A percentile compares a stretch with the other conserved stretches of the same genome.
These are phyloP conservation scores for Agrypnus murinus DNA, from an alignment of 2,888 invertebrate genomes.

Conservation along the genomic window DNA sequence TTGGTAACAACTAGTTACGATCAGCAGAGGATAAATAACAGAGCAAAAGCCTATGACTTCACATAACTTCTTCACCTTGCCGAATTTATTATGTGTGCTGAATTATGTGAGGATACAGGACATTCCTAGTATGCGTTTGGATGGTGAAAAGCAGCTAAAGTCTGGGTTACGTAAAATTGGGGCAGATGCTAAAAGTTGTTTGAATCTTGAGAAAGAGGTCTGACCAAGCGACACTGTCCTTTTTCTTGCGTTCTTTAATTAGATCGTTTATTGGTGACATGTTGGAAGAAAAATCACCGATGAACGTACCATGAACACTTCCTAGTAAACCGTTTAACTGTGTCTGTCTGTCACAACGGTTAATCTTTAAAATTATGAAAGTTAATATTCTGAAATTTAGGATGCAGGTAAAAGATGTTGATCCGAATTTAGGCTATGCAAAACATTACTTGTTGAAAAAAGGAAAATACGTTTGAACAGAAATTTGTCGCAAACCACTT, in stretches of 20 bases:
- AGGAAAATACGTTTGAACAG: too few species aligned
- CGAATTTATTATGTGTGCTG: too few species aligned
- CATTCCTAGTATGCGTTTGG: slow-evolving; percentile 56
- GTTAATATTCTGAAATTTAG: too few species aligned
- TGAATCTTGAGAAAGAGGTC: slow-evolving; percentile 55
- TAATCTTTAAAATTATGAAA: too few species aligned
- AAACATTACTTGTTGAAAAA: too few species aligned
- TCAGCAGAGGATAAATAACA: slow-evolving; percentile 30
- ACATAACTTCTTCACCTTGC: slow-evolving; percentile 29
- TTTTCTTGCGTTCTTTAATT: slow-evolving; percentile 52
- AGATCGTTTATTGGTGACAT: slow-evolving; percentile 51
- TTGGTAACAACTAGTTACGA: slow-evolving; percentile 27
- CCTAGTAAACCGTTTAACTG: slow-evolving; percentile 58
- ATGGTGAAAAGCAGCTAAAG: slow-evolving; percentile 41
- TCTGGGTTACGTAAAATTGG: slow-evolving; percentile 57
- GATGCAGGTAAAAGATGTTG: too few species aligned
- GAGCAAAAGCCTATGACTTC: slow-evolving; percentile 40
- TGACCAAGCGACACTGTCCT: slow-evolving; percentile 52
- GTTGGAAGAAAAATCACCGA: slow-evolving; percentile 56
- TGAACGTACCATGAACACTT: slow-evolving; percentile 60
- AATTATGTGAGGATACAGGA: neutral
- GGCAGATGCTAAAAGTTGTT: slow-evolving; percentile 30
- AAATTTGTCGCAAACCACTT: too few species aligned
- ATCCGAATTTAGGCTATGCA: too few species aligned
- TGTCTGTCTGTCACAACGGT: too few species aligned